A percentile compares a stretch with the other conserved stretches of the same genome.
phyloP scores from a whole-genome alignment of 1,140 invertebrate genomes.

The Patella vulgata region DNA sequence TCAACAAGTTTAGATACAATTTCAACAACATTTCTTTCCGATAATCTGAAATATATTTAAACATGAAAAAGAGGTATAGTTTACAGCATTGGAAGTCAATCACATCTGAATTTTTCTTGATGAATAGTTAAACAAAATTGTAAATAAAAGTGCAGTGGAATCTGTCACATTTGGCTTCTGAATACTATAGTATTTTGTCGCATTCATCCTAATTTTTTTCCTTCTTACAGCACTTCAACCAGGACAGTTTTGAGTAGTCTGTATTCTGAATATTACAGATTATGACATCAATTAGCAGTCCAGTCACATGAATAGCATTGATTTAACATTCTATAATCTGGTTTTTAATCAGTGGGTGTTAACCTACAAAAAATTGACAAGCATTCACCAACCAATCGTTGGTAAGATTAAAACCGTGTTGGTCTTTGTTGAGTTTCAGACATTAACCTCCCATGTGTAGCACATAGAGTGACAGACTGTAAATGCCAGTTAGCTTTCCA shows the following conservation, averaged over 20 bases:
- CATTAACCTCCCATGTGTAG: no score
- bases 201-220: background rate
- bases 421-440: no score
- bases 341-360: no score
- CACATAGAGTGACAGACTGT: no score
- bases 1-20: slow-evolving; percentile 90
- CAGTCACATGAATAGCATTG: no score
- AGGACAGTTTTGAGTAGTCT: background rate
- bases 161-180: no score
- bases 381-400: no score
- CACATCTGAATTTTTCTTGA: background rate
- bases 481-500: no score
- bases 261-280: no score
- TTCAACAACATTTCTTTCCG: slow-evolving; percentile 96
- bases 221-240: background rate
- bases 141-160: background rate
- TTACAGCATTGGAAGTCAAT: background rate
- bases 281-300: background rate
- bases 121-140: background rate
- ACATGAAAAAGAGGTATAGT: background rate
- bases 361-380: no score
- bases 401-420: no score
- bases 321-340: no score
- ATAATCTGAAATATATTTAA: slow-evolving; percentile 81
- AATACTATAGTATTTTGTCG: background rate